phyloP scores from a whole-genome alignment of 2,113 vertebrate species.

The Psophia crepitans region DNA sequence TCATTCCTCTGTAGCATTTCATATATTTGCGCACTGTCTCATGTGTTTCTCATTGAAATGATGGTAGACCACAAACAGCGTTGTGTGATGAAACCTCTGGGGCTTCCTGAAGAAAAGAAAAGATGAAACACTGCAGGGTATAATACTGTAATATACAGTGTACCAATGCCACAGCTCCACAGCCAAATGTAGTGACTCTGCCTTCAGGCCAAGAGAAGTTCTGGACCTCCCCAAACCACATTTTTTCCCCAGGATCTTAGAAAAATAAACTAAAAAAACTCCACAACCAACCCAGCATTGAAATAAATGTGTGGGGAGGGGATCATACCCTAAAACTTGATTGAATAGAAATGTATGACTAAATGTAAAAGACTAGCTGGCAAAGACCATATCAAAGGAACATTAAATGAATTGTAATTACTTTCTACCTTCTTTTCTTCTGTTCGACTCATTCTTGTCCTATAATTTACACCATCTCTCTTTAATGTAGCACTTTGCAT shows the following conservation, averaged over 20 bases:
- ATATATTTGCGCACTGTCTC: background rate
- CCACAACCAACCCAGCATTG: fast-evolving
- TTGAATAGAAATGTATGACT: background rate
- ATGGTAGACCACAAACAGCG: background rate
- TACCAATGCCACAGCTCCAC: background rate
- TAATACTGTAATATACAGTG: background rate
- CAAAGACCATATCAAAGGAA: background rate
- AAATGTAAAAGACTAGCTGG: background rate
- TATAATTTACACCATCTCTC: background rate
- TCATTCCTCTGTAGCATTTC: background rate
- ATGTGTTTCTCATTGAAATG: background rate
- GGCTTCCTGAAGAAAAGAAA: background rate
- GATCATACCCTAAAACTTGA: background rate
- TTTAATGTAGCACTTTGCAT: background rate
- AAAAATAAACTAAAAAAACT: background rate
- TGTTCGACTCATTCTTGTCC: background rate
- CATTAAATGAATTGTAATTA: background rate
- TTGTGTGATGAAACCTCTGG: background rate
- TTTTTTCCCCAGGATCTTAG: background rate
- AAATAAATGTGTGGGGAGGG: fast-evolving
- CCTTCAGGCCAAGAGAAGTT: background rate
- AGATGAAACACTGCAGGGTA: background rate
- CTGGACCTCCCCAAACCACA: background rate
- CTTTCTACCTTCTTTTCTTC: background rate
- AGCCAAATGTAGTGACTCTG: background rate